Percentiles rank a stretch among this genome's conserved stretches.
Conservation (phyloP, 2,113 vertebrate genomes). For the Elephantulus edwardii region DNA sequence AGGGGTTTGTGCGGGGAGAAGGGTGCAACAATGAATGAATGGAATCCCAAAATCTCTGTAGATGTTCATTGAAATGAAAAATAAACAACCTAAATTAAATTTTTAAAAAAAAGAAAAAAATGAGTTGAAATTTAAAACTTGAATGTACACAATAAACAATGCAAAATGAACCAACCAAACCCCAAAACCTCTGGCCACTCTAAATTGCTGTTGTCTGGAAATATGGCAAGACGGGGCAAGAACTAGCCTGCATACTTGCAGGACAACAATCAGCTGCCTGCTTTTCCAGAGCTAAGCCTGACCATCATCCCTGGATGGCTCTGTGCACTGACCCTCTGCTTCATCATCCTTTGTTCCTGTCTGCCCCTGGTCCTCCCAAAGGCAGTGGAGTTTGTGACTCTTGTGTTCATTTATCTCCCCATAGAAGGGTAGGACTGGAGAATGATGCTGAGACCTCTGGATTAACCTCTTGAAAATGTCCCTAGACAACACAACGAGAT, state of each 20-base stretch:
- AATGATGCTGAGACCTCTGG: not conserved
- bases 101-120: too few relatives aligned
- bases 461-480: not conserved
- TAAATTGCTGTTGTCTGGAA: slow-evolving; percentile 8
- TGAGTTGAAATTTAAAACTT: not conserved
- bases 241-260: not conserved
- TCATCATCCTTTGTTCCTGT: too few relatives aligned
- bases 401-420: not conserved
- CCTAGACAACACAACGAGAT: not conserved
- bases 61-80: too few relatives aligned
- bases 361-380: too few relatives aligned
- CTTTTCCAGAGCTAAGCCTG: not conserved
- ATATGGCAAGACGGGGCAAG: not conserved
- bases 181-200: not conserved
- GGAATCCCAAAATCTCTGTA: too few relatives aligned
- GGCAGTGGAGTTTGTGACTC: not conserved
- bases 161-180: not conserved
- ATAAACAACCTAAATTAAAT: too few relatives aligned
- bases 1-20: too few relatives aligned
- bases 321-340: accelerated
- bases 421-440: too few relatives aligned
- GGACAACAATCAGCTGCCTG: accelerated
- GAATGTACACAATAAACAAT: too few relatives aligned
- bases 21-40: too few relatives aligned
- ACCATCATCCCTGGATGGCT: not conserved